Conservation (phyloP, 2,888 invertebrate genomes). For the Andrena praecox region DNA sequence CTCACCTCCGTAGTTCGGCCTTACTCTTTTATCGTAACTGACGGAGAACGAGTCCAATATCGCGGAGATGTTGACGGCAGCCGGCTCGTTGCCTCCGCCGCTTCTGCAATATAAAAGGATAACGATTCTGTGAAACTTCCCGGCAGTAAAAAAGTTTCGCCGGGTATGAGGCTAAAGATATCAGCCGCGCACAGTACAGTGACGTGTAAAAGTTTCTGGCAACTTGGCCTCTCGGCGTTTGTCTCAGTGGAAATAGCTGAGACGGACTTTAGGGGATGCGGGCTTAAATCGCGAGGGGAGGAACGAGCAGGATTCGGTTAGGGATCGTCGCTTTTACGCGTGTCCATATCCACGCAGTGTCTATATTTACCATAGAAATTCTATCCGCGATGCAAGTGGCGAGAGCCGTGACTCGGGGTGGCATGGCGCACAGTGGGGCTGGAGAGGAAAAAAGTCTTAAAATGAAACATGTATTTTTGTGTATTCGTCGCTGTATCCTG, state of each 20-base stretch:
- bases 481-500: no score
- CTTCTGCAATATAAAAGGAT: constrained; percentile 86
- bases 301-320: not conserved
- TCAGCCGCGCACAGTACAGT: constrained; percentile 13
- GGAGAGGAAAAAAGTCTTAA: no score
- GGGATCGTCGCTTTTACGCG: not conserved
- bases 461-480: no score
- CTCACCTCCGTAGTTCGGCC: constrained; percentile 99
- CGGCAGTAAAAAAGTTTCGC: constrained; percentile 22
- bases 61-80: constrained; percentile 97
- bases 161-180: constrained; percentile 13
- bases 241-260: not conserved
- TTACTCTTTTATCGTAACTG: constrained; percentile 99
- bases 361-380: no score
- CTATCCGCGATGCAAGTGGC: no score
- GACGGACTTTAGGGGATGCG: constrained; percentile 3
- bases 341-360: not conserved
- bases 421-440: no score
- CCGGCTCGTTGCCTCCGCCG: constrained; percentile 93
- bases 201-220: constrained; percentile 9
- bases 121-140: constrained; percentile 50
- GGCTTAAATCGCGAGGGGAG: not conserved
- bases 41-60: constrained; percentile 98
- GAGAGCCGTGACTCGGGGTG: no score
- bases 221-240: constrained; percentile 18